These are phyloP conservation scores for Pachliopta kotzebuea DNA, from an alignment of 2,888 invertebrate genomes.

Conservation along the genomic window DNA sequence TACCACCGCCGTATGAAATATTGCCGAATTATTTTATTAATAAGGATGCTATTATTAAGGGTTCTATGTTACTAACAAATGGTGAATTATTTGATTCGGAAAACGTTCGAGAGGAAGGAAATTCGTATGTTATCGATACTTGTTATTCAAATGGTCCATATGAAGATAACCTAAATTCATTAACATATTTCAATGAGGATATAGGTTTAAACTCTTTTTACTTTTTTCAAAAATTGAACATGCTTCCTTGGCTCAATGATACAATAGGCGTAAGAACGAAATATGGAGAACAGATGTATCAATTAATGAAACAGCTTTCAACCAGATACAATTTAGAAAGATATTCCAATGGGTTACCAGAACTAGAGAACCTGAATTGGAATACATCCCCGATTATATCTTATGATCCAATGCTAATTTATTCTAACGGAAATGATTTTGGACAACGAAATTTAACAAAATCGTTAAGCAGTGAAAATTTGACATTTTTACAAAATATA, in stretches of 20 bases:
- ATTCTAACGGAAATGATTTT: slow-evolving; percentile 83
- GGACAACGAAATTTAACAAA: slow-evolving; percentile 73
- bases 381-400: slow-evolving; percentile 67
- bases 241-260: slow-evolving; percentile 75
- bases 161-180: slow-evolving; percentile 72
- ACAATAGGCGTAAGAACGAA: slow-evolving; percentile 53
- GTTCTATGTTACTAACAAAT: slow-evolving; percentile 52
- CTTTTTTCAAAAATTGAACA: slow-evolving; percentile 77
- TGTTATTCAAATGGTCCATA: slow-evolving; percentile 65
- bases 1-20: slow-evolving; percentile 85
- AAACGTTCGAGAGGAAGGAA: slow-evolving; percentile 58
- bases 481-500: slow-evolving; percentile 53
- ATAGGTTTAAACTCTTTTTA: slow-evolving; percentile 84
- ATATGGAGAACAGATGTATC: slow-evolving; percentile 83
- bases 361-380: slow-evolving; percentile 78
- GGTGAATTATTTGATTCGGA: slow-evolving; percentile 48
- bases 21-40: slow-evolving; percentile 84
- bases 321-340: slow-evolving; percentile 87
- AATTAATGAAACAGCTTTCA: slow-evolving; percentile 83
- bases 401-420: slow-evolving; percentile 82
- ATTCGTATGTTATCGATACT: slow-evolving; percentile 58
- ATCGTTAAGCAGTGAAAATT: slow-evolving; percentile 53
- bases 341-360: slow-evolving; percentile 82
- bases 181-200: slow-evolving; percentile 87
- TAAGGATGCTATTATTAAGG: slow-evolving; percentile 79